A percentile compares a stretch with the other conserved stretches of the same genome.
Conservation (phyloP, 2,888 invertebrate genomes). For the Diarsia mendica region DNA sequence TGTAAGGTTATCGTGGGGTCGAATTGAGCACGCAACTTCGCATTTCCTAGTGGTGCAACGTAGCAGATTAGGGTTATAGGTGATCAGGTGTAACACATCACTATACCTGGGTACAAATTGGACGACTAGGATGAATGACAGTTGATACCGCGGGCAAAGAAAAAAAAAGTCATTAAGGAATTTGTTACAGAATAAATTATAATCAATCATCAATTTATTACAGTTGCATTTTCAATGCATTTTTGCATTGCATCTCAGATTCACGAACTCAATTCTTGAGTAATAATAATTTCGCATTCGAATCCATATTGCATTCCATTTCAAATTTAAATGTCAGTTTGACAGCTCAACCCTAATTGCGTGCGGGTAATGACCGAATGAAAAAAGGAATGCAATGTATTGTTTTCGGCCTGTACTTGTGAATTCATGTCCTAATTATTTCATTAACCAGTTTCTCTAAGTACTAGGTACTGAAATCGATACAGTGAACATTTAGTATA, state of each 20-base stretch:
- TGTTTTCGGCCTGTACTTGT: slow-evolving; percentile 11
- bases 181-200: too few species aligned
- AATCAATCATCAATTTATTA: background rate
- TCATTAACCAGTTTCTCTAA: slow-evolving; percentile 29
- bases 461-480: slow-evolving; percentile 13
- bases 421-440: slow-evolving; percentile 29
- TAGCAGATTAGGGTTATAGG: slow-evolving; percentile 44
- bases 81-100: slow-evolving; percentile 25
- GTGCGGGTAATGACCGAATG: slow-evolving; percentile 11
- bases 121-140: background rate
- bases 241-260: slow-evolving; percentile 1
- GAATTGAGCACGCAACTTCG: slow-evolving; percentile 49
- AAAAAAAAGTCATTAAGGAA: background rate
- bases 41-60: slow-evolving; percentile 53
- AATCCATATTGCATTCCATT: slow-evolving; percentile 6
- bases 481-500: slow-evolving; percentile 20
- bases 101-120: slow-evolving; percentile 15
- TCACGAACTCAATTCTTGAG: slow-evolving; percentile 3
- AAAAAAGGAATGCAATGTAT: slow-evolving; percentile 15
- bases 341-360: slow-evolving; percentile 40
- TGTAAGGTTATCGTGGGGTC: slow-evolving; percentile 54
- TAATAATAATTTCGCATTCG: slow-evolving; percentile 19
- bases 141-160: background rate
- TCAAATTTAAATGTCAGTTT: slow-evolving; percentile 38
- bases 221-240: background rate